A percentile compares a stretch with the other conserved stretches of the same genome.
phyloP scores from a whole-genome alignment of 2,797 vertebrate genomes.

The Phalanger gymnotis region DNA sequence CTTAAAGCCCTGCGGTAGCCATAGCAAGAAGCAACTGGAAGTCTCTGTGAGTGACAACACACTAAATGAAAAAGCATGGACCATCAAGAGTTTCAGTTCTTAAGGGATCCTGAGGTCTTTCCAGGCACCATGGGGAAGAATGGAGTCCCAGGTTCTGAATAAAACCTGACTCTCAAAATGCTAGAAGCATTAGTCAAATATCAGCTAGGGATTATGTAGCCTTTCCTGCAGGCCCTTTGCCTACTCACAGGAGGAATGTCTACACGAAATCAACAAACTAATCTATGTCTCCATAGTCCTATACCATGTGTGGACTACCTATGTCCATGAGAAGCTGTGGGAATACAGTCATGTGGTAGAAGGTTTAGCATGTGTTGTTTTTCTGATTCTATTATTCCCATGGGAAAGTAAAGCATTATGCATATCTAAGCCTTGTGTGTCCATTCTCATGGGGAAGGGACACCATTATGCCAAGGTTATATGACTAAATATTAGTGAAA shows the following conservation, averaged over 20 bases:
- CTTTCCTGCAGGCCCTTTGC: neutral
- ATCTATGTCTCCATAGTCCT: neutral
- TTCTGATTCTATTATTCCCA: neutral
- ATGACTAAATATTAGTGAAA: neutral
- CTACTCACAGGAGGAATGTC: neutral
- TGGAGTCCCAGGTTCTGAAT: neutral
- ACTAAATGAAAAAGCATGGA: neutral
- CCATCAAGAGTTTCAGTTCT: neutral
- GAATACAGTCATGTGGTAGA: neutral
- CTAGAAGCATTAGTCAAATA: neutral
- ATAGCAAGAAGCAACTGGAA: neutral
- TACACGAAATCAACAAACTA: neutral
- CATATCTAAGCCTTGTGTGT: neutral
- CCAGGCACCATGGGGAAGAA: neutral
- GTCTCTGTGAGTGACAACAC: neutral
- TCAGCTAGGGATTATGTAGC: neutral
- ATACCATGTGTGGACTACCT: neutral
- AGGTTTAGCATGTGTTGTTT: neutral
- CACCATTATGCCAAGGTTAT: neutral
- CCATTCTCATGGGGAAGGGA: neutral
- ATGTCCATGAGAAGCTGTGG: neutral
- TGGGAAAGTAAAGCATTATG: neutral
- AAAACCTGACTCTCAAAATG: neutral
- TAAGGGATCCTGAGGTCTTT: neutral
- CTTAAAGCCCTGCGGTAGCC: neutral